Evolutionary conservation across 1,140 invertebrate genomes (phyloP).

Genomic region (Scaptomyza hsui): DNA sequence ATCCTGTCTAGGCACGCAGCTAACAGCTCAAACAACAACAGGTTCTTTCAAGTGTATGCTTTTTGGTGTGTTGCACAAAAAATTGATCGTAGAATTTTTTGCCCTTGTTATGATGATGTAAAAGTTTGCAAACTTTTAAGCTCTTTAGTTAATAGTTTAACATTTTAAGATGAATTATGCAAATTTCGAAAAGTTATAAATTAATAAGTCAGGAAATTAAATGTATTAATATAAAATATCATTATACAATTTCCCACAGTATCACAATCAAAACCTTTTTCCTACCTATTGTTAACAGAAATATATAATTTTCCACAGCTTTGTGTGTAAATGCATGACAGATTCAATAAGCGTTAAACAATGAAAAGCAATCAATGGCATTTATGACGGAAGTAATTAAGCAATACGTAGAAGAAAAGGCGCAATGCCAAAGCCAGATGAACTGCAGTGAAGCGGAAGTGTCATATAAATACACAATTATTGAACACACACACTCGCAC

Average conservation of each 20-base stretch:
- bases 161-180: too few species aligned
- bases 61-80: slow-evolving; percentile 2
- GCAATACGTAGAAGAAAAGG: slow-evolving; percentile 21
- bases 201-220: too few species aligned
- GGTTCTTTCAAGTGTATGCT: slow-evolving; percentile 1
- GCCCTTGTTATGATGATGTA: not conserved
- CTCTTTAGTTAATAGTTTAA: too few species aligned
- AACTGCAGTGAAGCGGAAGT: slow-evolving; percentile 55
- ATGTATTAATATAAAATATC: not conserved
- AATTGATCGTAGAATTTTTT: not conserved
- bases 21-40: slow-evolving; percentile 50
- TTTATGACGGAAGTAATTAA: slow-evolving; percentile 47
- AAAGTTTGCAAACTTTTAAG: not conserved
- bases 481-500: slow-evolving; percentile 26
- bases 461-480: slow-evolving; percentile 63
- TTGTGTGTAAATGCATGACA: slow-evolving; percentile 6
- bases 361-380: slow-evolving; percentile 54
- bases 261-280: too few species aligned
- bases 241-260: not conserved
- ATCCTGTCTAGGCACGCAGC: slow-evolving; percentile 67
- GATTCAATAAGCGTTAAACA: slow-evolving; percentile 22
- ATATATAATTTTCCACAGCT: not conserved
- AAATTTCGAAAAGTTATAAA: too few species aligned
- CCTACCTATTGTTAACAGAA: too few species aligned
- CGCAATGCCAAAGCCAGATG: slow-evolving; percentile 33